phyloP scores from a whole-genome alignment of 2,113 vertebrate species.

The Mustelus asterias region DNA sequence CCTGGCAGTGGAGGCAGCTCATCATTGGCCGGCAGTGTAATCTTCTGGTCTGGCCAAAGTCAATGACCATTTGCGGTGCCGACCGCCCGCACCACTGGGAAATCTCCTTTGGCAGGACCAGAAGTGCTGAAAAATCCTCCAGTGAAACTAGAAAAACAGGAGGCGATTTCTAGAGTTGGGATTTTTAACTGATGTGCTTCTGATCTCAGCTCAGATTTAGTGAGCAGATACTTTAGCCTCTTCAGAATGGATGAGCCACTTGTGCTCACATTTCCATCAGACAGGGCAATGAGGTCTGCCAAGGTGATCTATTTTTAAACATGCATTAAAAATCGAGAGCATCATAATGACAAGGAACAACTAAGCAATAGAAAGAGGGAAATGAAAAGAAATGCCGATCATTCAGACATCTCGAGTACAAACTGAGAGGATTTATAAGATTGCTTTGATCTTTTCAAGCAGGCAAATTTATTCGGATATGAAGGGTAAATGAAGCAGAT shows the following conservation, averaged over 20 bases:
- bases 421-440: background rate
- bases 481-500: background rate
- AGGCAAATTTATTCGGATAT: background rate
- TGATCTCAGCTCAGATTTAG: background rate
- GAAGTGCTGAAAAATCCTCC: no score
- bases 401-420: background rate
- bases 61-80: no score
- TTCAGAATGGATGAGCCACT: background rate
- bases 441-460: background rate
- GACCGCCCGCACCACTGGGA: no score
- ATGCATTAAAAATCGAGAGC: background rate
- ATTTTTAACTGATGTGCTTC: background rate
- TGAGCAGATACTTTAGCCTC: background rate
- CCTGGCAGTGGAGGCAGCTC: no score
- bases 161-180: background rate
- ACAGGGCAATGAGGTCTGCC: background rate
- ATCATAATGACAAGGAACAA: background rate
- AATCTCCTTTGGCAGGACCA: no score
- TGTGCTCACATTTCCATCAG: background rate
- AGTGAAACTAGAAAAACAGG: background rate
- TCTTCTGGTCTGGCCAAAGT: no score
- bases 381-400: background rate
- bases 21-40: no score
- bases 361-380: background rate
- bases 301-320: constrained; percentile 23